Base-by-base conservation (phyloP, 2,888 invertebrate genomes). In the Arctia plantaginis region DNA sequence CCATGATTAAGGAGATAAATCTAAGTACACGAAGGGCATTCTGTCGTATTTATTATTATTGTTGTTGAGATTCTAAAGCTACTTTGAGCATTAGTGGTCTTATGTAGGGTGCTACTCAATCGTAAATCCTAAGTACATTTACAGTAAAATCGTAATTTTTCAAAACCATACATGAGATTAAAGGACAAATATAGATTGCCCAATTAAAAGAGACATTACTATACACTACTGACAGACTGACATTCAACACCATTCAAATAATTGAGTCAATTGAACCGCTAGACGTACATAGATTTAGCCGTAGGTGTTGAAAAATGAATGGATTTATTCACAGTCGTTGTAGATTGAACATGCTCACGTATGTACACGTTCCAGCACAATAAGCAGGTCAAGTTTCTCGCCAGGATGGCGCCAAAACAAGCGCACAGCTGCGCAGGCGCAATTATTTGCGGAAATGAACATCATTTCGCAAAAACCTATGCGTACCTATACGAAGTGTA, bases 361-460 rank as follows among this genome's bases (percentile, higher is more conserved):
- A 77, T 78, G 84, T 83, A 71, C 71, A 75, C 78, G 79, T 84
- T 82, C 77, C 80, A 83, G 79, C 75, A 80, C 78, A 84, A 81
- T 84, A 86, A 89, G 82, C 85, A 84, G 90, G 91, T 90, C 91
- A 91, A 91, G 90, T 90, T 90, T 87, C 85, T 85, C 87, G 85
- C 66, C 87, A 79, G 74, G 82, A 82, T 87, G 90, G 89, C 90
- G 90, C 90, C 89, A 90, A 88, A 90, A 89, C 90, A 90, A 87
- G 84, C 87, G 79, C 87, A 87, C 92, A 91, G 90, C 90, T 88
- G 90, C 87, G 86, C 89, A 82, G 87, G 89, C 86, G 85, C 89
- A 86, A 88, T 89, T 93, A 92, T 92, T 93, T 91, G 91, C 90
- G 91, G 93, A 91, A 92, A 90, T 86, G 80, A 85, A 85, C 85